A percentile compares a stretch with the other conserved stretches of the same genome.
Conservation (phyloP, 2,113 vertebrate genomes). For the Oenanthe oenanthe region DNA sequence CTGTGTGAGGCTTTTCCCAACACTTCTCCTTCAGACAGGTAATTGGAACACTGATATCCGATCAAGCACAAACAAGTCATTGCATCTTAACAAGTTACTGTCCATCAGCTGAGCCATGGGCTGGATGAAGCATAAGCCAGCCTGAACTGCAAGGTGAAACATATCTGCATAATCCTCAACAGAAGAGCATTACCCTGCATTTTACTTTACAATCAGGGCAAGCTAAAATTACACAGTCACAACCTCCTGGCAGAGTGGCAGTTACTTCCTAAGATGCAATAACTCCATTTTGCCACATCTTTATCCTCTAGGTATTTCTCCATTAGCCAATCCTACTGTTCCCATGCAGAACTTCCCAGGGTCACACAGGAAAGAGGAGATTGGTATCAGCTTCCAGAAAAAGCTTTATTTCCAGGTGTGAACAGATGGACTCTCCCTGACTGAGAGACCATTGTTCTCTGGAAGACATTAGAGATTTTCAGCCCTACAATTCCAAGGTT, state of each 20-base stretch:
- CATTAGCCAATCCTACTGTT: background rate
- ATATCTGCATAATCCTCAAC: constrained; percentile 41
- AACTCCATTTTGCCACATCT: constrained; percentile 25
- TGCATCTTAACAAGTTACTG: constrained; percentile 26
- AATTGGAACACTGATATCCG: background rate
- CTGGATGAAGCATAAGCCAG: background rate
- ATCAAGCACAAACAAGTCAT: constrained; percentile 14
- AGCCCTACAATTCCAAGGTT: background rate
- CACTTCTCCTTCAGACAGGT: background rate
- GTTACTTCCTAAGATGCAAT: background rate
- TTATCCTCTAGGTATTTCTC: background rate
- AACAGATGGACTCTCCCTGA: constrained; percentile 29
- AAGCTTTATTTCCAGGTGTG: constrained; percentile 39
- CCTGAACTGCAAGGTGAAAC: background rate
- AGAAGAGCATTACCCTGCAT: constrained; percentile 1
- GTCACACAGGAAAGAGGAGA: background rate
- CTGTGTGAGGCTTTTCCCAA: background rate
- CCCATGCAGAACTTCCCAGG: background rate
- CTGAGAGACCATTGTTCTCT: constrained; percentile 12
- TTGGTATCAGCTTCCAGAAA: background rate
- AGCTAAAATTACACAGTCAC: constrained; percentile 56
- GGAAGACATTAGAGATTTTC: background rate
- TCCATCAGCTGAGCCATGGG: background rate
- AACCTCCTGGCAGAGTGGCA: constrained; percentile 31
- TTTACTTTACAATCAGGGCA: constrained; percentile 48